phyloP scores from a whole-genome alignment of 1,140 invertebrate species.

The Macrotrachela quadricornifera region DNA sequence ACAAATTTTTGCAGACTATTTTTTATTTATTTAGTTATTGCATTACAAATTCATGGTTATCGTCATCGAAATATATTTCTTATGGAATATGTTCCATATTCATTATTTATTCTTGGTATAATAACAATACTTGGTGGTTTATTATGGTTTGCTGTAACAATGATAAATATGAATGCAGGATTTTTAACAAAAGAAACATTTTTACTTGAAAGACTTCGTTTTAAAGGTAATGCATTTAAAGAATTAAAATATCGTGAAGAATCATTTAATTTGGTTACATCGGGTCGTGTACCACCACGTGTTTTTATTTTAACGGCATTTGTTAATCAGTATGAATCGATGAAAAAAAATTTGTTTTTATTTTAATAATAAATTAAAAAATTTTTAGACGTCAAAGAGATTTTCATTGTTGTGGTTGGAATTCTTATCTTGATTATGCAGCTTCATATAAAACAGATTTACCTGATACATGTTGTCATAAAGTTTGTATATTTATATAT shows the following conservation, averaged over 20 bases:
- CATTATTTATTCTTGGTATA: background rate
- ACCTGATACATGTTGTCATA: conserved; percentile 6
- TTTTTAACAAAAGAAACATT: conserved; percentile 5
- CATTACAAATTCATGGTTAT: conserved; percentile 5
- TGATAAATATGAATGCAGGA: conserved; percentile 6
- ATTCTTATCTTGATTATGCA: conserved; percentile 5
- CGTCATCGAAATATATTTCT: conserved; percentile 2
- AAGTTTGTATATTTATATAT: too few relatives aligned
- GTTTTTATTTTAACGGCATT: background rate
- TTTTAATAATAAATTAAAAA: background rate
- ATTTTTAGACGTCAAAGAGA: conserved; percentile 1
- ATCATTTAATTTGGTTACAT: conserved; percentile 2
- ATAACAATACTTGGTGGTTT: conserved; percentile 4
- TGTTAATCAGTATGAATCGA: conserved; percentile 3
- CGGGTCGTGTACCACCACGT: background rate
- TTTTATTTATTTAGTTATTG: background rate
- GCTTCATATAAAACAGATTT: conserved; percentile 1
- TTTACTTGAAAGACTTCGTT: conserved; percentile 6
- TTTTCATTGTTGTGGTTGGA: conserved; percentile 9
- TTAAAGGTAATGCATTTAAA: conserved; percentile 9
- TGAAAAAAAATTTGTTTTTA: background rate
- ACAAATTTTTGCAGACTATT: too few relatives aligned
- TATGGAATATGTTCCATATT: background rate
- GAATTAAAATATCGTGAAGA: conserved; percentile 6
- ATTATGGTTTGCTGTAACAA: conserved; percentile 7